phyloP scores from a whole-genome alignment of 2,888 invertebrate species.

The Zaprionus obscuricornis region DNA sequence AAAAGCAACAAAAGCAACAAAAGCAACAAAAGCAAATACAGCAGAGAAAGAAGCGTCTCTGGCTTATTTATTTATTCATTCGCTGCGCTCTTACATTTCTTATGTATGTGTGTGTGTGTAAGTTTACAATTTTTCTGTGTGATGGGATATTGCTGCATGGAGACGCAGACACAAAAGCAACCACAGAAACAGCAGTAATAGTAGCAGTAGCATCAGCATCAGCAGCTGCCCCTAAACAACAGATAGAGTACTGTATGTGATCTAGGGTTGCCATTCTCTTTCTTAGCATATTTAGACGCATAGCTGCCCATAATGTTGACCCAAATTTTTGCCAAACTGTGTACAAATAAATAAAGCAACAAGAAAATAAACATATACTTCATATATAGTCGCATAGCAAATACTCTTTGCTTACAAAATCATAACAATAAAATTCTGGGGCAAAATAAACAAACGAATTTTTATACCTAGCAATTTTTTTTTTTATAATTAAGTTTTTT shows the following conservation, averaged over 20 bases:
- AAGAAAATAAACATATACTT: conserved; percentile 30
- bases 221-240: conserved; percentile 33
- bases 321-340: conserved; percentile 74
- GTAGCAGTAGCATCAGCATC: conserved; percentile 18
- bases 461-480: no score
- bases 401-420: conserved; percentile 32
- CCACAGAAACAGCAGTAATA: conserved; percentile 35
- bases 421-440: no score
- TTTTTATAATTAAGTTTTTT: no score
- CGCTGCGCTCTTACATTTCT: conserved; percentile 53
- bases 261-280: conserved; percentile 24
- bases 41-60: conserved; percentile 32
- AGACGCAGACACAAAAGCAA: conserved; percentile 65
- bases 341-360: conserved; percentile 73
- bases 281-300: conserved; percentile 43
- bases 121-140: conserved; percentile 74
- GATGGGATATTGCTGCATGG: conserved; percentile 69
- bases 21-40: neutral
- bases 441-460: no score
- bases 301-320: conserved; percentile 77
- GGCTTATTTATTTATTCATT: conserved; percentile 77
- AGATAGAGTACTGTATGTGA: conserved; percentile 43
- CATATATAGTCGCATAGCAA: neutral
- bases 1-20: neutral
- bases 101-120: conserved; percentile 30